Base-by-base conservation (phyloP, 2,113 vertebrate species). In the Trinectes maculatus region DNA sequence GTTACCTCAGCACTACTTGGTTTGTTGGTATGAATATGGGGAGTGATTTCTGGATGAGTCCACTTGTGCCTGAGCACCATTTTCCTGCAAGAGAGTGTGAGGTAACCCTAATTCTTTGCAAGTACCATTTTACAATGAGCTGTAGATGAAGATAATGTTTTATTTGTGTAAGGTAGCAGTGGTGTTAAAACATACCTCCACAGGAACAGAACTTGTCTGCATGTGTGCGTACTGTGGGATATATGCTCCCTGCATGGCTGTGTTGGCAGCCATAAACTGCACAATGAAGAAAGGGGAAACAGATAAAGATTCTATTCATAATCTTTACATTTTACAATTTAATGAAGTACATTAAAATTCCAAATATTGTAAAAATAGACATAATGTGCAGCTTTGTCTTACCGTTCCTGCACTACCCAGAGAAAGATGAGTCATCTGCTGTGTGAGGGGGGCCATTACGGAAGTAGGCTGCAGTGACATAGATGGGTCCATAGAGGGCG, bases 361-460 rank as follows among this genome's bases (percentile, higher is more conserved):
- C 21, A 15, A 11, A 16, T 28, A 6, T 7, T 9, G 37, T 5
- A 33, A 1, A 65, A n/a, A 33, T 21, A 29, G 18, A 1, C 12
- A 18, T 22, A 51, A 54, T 7, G 15, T 52, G 39, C 29, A 5
- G 43, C 11, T 37, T 13, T 52, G 44, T 46, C 96, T 88, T 90
- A 97, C 96, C 90, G 95, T 92, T 94, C 95, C 95, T 85, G 95
- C 92, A 87, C 91, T 96, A 85, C 96, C 93, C 88, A 99, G 80
- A 49, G 98, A 95, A 79, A 99, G 94, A 71, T 99, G 97, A 95
- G 94, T 94, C 96, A 99, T 98, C 84, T 99, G 97, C 92, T 99
- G 98, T 48, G 96, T 85, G 80, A 99, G 89, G 31, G 97, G 98
- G 78, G 90, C 92, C 85, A 99, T 96, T 94, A 98, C 95, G 0